Conservation (phyloP, 2,797 vertebrate genomes). For the Podarcis siculus region DNA sequence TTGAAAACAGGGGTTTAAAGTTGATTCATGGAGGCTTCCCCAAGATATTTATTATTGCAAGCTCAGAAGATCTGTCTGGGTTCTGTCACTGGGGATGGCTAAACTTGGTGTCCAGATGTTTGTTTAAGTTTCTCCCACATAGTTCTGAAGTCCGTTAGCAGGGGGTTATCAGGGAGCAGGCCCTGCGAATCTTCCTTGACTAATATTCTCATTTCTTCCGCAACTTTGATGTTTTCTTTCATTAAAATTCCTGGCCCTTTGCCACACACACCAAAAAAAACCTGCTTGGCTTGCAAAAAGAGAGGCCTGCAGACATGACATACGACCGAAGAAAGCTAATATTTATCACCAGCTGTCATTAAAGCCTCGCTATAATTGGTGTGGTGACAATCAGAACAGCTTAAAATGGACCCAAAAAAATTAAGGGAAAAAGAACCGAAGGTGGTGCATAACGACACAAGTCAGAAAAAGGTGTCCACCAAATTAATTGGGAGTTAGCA, state of each 20-base stretch:
- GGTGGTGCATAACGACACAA: slow-evolving; percentile 19
- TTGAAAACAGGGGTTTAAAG: slow-evolving; percentile 92
- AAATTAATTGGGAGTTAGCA: slow-evolving; percentile 19
- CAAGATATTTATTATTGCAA: slow-evolving; percentile 95
- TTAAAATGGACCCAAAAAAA: slow-evolving; percentile 42
- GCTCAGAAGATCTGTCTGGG: slow-evolving; percentile 88
- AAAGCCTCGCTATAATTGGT: slow-evolving; percentile 58
- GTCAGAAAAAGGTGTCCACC: slow-evolving; percentile 30
- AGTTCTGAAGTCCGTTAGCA: slow-evolving; percentile 88
- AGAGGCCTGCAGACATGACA: slow-evolving; percentile 63
- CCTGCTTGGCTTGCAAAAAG: slow-evolving; percentile 73
- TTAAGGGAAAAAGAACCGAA: slow-evolving; percentile 37
- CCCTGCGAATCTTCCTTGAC: slow-evolving; percentile 84
- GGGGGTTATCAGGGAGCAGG: slow-evolving; percentile 96
- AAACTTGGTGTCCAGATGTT: slow-evolving; percentile 90
- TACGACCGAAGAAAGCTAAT: slow-evolving; percentile 66
- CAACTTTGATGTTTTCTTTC: slow-evolving; percentile 86
- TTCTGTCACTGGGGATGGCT: slow-evolving; percentile 89
- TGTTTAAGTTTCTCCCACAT: slow-evolving; percentile 88
- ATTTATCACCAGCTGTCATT: slow-evolving; percentile 77
- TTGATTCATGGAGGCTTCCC: slow-evolving; percentile 87
- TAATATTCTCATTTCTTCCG: slow-evolving; percentile 86
- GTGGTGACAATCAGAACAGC: slow-evolving; percentile 48
- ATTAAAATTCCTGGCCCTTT: slow-evolving; percentile 84
- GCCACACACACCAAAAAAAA: slow-evolving; percentile 57